These are phyloP conservation scores for Conus canariensis DNA, from an alignment of 2,888 invertebrate genomes.

Conservation along the genomic window DNA sequence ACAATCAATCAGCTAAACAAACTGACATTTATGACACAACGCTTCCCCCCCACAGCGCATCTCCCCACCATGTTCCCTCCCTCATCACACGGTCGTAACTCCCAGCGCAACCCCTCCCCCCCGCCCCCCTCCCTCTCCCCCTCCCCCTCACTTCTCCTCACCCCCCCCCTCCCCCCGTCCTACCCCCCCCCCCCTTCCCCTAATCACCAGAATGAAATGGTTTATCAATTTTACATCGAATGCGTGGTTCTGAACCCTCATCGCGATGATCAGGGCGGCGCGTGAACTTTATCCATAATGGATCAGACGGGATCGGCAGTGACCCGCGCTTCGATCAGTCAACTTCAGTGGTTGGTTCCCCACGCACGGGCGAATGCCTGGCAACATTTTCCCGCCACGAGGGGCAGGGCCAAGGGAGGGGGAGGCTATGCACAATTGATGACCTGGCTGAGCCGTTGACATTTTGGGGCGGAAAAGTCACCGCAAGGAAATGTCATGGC, in stretches of 20 bases:
- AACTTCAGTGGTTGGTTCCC: too few relatives aligned
- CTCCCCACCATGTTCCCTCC: not conserved
- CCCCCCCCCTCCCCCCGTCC: not conserved
- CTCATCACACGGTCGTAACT: not conserved
- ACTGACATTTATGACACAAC: too few relatives aligned
- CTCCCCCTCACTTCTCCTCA: not conserved
- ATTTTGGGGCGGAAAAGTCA: not conserved
- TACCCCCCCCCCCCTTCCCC: not conserved
- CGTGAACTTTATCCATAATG: conserved; percentile 8
- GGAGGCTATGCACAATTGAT: not conserved
- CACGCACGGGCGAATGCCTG: too few relatives aligned
- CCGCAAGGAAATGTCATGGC: not conserved
- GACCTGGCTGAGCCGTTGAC: not conserved
- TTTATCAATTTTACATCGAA: not conserved
- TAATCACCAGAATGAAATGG: not conserved
- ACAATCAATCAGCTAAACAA: too few relatives aligned
- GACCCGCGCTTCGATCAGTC: too few relatives aligned
- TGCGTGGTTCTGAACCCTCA: not conserved
- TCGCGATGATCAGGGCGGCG: not conserved
- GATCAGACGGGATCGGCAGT: not conserved
- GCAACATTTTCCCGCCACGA: not conserved
- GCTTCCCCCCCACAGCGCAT: too few relatives aligned
- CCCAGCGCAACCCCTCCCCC: not conserved
- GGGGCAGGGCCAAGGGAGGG: not conserved
- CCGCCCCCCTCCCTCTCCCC: not conserved